Base-by-base conservation (phyloP, 1,140 invertebrate genomes). In the Arctopsyche grandis region DNA sequence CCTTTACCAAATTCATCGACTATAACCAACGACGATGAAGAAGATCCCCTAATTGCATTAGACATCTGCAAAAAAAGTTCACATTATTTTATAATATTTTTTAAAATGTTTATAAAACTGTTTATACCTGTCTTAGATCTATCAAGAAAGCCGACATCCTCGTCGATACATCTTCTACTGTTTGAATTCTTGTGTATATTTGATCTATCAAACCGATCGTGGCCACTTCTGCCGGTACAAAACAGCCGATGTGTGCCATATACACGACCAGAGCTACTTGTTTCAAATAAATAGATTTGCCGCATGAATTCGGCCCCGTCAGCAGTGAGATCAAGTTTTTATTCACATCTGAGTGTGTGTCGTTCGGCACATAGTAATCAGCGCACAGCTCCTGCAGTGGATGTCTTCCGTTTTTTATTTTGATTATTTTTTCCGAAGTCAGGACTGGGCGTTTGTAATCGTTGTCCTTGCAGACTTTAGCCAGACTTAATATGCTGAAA, bases 1-100 rank as follows among this genome's bases (percentile, higher is more conserved):
- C 95, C 95, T 88, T 94, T 94, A 0, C 97, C 97, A 89, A 98
- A 97, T 87, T 98, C 97, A 87, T 98, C 97, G 63, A 98, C 90
- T 38, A 98, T 89, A 0, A 98, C 89, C 0, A 98, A 84, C 0
- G 95, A 95, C 73, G 89, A 87, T 0, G 86, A 83, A 0, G 91
- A 92, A 0, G 92, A 91, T 81, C 89, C 90, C 73, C 90, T 89
- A 0, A 96, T 84, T 12, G 93, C 91, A 29, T 91, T 87, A 10
- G 93, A 91, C 87, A 96, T 92, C 94, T 96, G 83, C 56, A 86
- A 86, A 63, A 9, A 9, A 58, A 16, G n/a, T n/a, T n/a, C n/a
- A n/a, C n/a, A 5, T 14, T 9, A 46, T 9, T 9, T 5, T 46
- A 46, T 69, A n/a, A 78, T n/a, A 48, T 46, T 46, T 14, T 9